These are phyloP conservation scores for Mythimna ferrago DNA, from an alignment of 2,888 invertebrate species.

Conservation along the genomic window DNA sequence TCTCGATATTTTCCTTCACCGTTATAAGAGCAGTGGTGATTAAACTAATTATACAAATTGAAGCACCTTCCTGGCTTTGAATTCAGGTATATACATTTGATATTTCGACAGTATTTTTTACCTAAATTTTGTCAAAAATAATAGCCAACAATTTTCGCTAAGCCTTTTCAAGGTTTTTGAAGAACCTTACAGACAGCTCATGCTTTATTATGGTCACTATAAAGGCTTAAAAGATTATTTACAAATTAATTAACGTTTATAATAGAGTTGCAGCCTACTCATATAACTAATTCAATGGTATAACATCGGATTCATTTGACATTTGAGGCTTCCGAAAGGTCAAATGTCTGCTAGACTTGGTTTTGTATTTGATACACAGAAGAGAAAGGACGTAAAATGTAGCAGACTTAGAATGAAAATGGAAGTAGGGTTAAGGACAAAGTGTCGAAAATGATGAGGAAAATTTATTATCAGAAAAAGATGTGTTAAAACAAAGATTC, in stretches of 20 bases:
- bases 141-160: not conserved
- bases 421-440: not conserved
- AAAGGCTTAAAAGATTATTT: not conserved
- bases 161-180: not conserved
- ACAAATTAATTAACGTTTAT: constrained; percentile 42
- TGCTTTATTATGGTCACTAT: not conserved
- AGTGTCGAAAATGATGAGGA: not conserved
- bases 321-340: constrained; percentile 45
- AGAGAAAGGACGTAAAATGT: constrained; percentile 22
- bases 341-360: constrained; percentile 4
- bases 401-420: not conserved
- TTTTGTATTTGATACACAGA: constrained; percentile 27
- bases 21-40: no score
- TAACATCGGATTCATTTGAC: constrained; percentile 32
- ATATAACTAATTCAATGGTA: constrained; percentile 28
- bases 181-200: constrained; percentile 3
- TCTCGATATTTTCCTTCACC: no score
- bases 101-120: not conserved
- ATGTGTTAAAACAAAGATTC: not conserved
- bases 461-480: not conserved
- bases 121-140: not conserved
- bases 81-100: no score
- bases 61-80: no score
- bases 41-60: no score
- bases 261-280: constrained; percentile 41